Evolutionary conservation across 2,888 invertebrate species (phyloP).

Genomic region (Leuctra nigra): DNA sequence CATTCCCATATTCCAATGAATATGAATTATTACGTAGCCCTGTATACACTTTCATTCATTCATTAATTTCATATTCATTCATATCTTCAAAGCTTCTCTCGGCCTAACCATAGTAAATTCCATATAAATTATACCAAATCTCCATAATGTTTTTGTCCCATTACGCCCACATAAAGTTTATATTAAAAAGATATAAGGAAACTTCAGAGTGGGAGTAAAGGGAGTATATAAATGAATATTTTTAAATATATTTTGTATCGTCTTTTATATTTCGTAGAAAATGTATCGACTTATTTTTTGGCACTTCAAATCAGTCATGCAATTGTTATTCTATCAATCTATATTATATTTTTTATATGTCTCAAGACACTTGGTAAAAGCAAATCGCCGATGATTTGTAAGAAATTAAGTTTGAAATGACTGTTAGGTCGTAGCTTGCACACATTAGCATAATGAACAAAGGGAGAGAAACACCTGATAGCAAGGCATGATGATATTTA

Average conservation of each 20-base stretch:
- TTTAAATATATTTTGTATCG: not conserved
- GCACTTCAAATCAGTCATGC: no score
- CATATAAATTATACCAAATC: not conserved
- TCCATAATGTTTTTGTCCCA: not conserved
- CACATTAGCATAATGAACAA: not conserved
- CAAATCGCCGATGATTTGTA: not conserved
- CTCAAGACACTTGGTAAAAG: no score
- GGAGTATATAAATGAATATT: not conserved
- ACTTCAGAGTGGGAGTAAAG: no score
- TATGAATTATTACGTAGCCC: no score
- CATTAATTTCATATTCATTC: not conserved
- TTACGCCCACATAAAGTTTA: not conserved
- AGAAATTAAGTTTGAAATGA: not conserved
- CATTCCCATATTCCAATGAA: no score
- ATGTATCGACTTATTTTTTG: no score
- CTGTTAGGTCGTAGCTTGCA: not conserved
- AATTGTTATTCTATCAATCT: no score
- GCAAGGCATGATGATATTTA: not conserved
- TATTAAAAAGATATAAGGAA: no score
- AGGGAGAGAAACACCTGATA: not conserved
- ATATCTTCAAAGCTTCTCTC: not conserved
- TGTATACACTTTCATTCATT: not conserved
- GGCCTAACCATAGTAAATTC: slow-evolving; percentile 8
- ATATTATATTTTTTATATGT: no score
- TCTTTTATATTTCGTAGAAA: no score